Conservation (phyloP, 2,888 invertebrate species). For the Rhodophaea formosa region DNA sequence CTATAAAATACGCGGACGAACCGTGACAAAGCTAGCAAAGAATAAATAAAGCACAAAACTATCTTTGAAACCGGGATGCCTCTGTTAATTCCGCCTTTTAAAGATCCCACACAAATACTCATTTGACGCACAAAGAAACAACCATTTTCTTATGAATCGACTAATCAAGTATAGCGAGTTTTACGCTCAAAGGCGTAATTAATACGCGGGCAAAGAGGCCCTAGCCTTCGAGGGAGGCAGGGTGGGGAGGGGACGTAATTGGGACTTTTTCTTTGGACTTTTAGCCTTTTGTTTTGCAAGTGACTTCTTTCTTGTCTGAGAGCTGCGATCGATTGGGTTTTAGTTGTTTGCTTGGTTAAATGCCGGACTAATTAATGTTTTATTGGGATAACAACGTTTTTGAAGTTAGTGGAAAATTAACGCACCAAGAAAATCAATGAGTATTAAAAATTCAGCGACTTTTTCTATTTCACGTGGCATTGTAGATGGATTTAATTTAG, state of each 20-base stretch:
- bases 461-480: too few species aligned
- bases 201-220: constrained; percentile 36
- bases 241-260: constrained; percentile 63
- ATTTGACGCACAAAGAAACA: constrained; percentile 11
- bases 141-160: constrained; percentile 11
- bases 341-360: constrained; percentile 4
- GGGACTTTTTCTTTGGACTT: constrained; percentile 77
- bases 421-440: too few species aligned
- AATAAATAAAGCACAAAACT: neutral
- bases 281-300: constrained; percentile 76
- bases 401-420: too few species aligned
- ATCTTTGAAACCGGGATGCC: neutral
- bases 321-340: constrained; percentile 57
- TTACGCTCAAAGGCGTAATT: constrained; percentile 22
- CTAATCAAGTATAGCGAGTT: constrained; percentile 10
- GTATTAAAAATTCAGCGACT: too few species aligned
- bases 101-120: constrained; percentile 15
- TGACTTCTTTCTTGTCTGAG: constrained; percentile 65
- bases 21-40: too few species aligned
- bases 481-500: too few species aligned
- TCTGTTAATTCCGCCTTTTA: neutral
- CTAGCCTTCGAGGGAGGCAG: constrained; percentile 29
- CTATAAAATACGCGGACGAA: too few species aligned
- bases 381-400: neutral
- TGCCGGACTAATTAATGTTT: neutral